A percentile compares a stretch with the other conserved stretches of the same genome.
Conservation (phyloP, 2,888 invertebrate species). For the Seira ritae region DNA sequence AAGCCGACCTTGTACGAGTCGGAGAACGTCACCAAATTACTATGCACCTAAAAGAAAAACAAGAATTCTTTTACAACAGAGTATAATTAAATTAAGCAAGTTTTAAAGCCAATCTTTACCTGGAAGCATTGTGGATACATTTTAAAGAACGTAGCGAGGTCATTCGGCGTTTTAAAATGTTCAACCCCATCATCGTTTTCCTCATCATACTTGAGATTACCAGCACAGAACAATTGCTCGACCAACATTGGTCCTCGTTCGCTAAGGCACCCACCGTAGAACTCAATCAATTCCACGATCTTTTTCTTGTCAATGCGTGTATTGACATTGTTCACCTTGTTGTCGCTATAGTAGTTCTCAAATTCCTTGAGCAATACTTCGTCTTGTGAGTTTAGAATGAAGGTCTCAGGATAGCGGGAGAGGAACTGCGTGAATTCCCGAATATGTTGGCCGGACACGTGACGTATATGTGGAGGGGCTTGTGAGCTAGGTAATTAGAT, state of each 20-base stretch:
- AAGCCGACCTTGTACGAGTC: constrained; percentile 68
- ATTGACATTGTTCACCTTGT: not conserved
- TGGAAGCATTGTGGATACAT: constrained; percentile 86
- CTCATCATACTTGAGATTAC: constrained; percentile 86
- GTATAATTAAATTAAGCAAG: not conserved
- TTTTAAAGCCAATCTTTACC: constrained; percentile 33
- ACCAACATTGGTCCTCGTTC: constrained; percentile 88
- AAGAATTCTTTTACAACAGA: not conserved
- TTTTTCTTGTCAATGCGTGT: constrained; percentile 88
- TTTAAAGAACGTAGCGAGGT: constrained; percentile 92
- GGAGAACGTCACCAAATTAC: constrained; percentile 88
- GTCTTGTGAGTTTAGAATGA: constrained; percentile 85
- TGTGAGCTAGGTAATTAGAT: constrained; percentile 75
- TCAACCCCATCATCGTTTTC: constrained; percentile 77
- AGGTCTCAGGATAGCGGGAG: constrained; percentile 87
- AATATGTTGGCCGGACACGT: constrained; percentile 95
- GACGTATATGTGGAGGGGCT: constrained; percentile 97
- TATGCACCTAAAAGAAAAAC: constrained; percentile 82
- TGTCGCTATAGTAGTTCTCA: constrained; percentile 74
- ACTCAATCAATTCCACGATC: constrained; percentile 88
- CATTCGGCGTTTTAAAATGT: constrained; percentile 75
- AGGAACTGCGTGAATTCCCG: constrained; percentile 96
- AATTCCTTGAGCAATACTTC: constrained; percentile 86
- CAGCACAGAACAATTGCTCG: constrained; percentile 87
- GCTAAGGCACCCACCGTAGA: constrained; percentile 88